A percentile compares a stretch with the other conserved stretches of the same genome.
phyloP scores from a whole-genome alignment of 2,113 vertebrate species.

The Protomyctophum bolini region DNA sequence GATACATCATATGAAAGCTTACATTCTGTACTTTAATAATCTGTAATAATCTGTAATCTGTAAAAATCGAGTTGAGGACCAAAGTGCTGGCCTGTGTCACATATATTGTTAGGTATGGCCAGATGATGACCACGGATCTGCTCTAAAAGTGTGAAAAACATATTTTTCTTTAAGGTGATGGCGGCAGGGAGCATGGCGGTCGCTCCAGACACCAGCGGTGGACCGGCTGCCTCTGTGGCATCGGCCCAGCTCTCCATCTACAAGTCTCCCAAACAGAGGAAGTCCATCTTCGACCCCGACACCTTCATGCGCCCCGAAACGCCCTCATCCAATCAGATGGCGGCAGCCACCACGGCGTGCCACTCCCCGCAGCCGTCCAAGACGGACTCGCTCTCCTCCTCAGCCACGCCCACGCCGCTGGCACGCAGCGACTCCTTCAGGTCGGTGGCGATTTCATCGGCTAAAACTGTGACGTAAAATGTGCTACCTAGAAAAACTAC shows the following conservation, averaged over 20 bases:
- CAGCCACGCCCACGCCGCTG: constrained; percentile 81
- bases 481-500: too few relatives aligned
- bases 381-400: constrained; percentile 74
- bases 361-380: constrained; percentile 89
- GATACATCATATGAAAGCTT: too few relatives aligned
- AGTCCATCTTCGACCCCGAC: constrained; percentile 94
- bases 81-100: too few relatives aligned
- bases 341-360: constrained; percentile 80
- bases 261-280: constrained; percentile 95
- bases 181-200: constrained; percentile 81
- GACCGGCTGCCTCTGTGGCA: constrained; percentile 73
- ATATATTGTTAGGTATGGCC: too few relatives aligned
- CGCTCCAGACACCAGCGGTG: constrained; percentile 73
- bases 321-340: constrained; percentile 79
- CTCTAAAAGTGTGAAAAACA: too few relatives aligned
- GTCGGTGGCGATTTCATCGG: too few relatives aligned
- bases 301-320: constrained; percentile 95
- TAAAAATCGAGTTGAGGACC: too few relatives aligned
- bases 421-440: constrained; percentile 95
- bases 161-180: constrained; percentile 69
- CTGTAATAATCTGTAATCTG: too few relatives aligned
- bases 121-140: too few relatives aligned
- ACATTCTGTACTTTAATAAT: too few relatives aligned
- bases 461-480: too few relatives aligned
- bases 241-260: constrained; percentile 94